Base-by-base conservation (phyloP, 2,113 vertebrate genomes). In the Narcine bancroftii region DNA sequence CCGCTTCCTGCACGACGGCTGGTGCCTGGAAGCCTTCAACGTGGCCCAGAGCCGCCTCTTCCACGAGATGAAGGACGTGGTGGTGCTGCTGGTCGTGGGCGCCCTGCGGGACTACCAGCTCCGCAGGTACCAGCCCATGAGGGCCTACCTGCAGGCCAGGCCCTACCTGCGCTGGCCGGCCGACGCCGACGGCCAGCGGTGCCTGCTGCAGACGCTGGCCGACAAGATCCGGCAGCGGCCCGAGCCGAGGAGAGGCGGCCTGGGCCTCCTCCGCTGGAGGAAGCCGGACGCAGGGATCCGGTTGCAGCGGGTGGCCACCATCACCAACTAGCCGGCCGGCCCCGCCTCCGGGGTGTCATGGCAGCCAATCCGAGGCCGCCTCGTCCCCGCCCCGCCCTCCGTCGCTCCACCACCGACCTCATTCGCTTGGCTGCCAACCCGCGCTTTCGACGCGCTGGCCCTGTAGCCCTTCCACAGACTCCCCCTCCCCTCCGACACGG, bases 1-100 rank as follows among this genome's bases (percentile, higher is more conserved):
- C 77, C 95, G 97, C 50, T 99, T 99, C 93, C 96, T 99, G 0
- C 96, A 95, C 92, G 98, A 99, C 0, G 97, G 97, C 0, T 99
- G 98, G 98, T 99, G 97, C 89, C 94, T 99, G 26, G 97, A 99
- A 95, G 97, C 97, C 39, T 99, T 99, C 93, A 95, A 95, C 92
- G 94, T 97, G 0, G 96, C 97, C n/a, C 97, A 97, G 94, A 95
- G 95, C 76, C 95, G 96, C 92, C 96, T 96, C 93, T 94, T 97
- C 0, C 94, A 95, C 26, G 96, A 98, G 69, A 93, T 97, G 45
- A 96, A 92, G 0, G 94, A 97, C 0, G 56, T 96, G 53, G 95
- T 98, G 71, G 94, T 98, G 4, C 92, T 99, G 96, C 93, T 99
- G 66, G 96, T 98, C 47, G 96, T 97, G 0, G 98, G 97, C 0